These are phyloP conservation scores for Pomatostomus ruficeps DNA, from an alignment of 2,113 vertebrate species.

Conservation along the genomic window DNA sequence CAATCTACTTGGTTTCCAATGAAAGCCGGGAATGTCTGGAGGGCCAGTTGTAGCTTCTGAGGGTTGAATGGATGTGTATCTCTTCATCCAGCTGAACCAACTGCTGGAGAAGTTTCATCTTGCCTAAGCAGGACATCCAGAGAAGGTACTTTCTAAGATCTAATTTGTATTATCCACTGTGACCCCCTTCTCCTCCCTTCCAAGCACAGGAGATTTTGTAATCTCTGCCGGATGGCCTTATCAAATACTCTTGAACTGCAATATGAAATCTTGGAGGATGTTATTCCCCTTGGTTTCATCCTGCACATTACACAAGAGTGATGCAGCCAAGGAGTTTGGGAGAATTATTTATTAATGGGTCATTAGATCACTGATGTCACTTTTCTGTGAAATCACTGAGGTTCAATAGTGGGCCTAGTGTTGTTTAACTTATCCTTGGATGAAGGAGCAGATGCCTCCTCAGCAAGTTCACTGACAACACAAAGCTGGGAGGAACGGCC, in stretches of 20 bases:
- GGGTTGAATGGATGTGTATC: neutral
- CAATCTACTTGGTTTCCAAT: neutral
- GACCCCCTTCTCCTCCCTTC: neutral
- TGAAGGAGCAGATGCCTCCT: neutral
- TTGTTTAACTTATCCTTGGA: neutral
- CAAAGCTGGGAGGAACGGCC: neutral
- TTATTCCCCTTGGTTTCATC: neutral
- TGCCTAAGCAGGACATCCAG: neutral
- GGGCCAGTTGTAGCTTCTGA: neutral
- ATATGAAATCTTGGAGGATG: neutral
- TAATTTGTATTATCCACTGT: neutral
- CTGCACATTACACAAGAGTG: neutral
- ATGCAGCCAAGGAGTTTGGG: neutral
- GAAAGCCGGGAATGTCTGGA: neutral
- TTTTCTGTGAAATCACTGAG: neutral
- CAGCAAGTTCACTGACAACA: neutral
- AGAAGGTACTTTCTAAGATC: neutral
- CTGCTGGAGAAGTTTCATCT: neutral
- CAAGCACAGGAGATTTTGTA: neutral
- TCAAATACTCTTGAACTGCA: neutral
- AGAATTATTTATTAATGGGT: slow-evolving; percentile 14
- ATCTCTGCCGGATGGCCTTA: neutral
- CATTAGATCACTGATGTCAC: slow-evolving; percentile 11
- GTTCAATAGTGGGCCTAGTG: neutral
- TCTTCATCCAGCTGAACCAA: neutral